These are phyloP conservation scores for Brachionus manjavacas DNA, from an alignment of 1,140 invertebrate genomes.

Conservation along the genomic window DNA sequence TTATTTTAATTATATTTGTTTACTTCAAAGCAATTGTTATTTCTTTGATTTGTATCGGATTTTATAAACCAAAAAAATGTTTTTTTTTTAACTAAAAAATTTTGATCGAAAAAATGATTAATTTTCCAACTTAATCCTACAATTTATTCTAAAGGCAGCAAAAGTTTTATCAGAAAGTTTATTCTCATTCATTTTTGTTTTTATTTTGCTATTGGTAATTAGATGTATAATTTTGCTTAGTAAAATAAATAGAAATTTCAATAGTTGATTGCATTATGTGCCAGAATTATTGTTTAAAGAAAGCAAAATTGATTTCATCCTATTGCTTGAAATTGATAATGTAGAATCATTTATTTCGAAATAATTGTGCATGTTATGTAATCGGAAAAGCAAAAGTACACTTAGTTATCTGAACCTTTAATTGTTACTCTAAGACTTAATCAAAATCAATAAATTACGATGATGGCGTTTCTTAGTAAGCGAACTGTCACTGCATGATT, in stretches of 20 bases:
- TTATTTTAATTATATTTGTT: background rate
- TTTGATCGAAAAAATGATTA: background rate
- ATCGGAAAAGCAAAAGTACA: background rate
- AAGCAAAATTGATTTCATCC: background rate
- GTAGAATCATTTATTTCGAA: background rate
- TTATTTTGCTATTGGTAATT: background rate
- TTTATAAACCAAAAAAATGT: background rate
- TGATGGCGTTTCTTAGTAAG: too few relatives aligned
- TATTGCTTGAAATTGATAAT: background rate
- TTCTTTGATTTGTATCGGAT: background rate
- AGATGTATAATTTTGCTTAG: background rate
- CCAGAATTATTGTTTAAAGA: background rate
- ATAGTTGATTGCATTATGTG: background rate
- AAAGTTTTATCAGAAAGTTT: background rate
- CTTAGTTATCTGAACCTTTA: background rate
- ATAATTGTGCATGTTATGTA: background rate
- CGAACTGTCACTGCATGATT: background rate
- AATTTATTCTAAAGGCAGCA: background rate
- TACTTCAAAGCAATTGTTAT: background rate
- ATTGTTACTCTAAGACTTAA: background rate
- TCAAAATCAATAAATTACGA: background rate
- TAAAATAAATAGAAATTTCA: background rate
- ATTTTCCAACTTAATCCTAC: background rate
- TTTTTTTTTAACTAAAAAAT: background rate
- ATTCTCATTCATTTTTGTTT: background rate